Conservation (phyloP, 1,140 invertebrate species). For the Medauroidea extradentata region DNA sequence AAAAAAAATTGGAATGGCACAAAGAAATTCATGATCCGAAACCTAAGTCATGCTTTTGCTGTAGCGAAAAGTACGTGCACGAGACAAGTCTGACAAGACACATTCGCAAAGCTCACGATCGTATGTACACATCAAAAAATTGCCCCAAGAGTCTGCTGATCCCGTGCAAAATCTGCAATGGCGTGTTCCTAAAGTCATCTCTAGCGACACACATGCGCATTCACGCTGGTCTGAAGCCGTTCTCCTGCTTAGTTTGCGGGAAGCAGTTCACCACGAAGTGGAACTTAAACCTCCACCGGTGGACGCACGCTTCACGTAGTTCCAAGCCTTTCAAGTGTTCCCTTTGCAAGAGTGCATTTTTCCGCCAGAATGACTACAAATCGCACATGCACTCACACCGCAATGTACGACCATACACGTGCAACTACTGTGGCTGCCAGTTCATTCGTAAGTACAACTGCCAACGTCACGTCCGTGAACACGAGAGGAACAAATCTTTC, state of each 20-base stretch:
- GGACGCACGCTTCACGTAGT: conserved; percentile 79
- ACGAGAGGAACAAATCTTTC: conserved; percentile 83
- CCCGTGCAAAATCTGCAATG: conserved; percentile 73
- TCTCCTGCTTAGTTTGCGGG: conserved; percentile 74
- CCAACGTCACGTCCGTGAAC: conserved; percentile 83
- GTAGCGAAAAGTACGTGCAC: conserved; percentile 79
- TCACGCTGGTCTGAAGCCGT: conserved; percentile 68
- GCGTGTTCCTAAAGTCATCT: conserved; percentile 70
- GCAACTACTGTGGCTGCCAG: conserved; percentile 89
- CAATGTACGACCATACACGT: conserved; percentile 76
- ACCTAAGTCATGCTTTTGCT: conserved; percentile 77
- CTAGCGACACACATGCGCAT: conserved; percentile 75
- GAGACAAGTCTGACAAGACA: conserved; percentile 75
- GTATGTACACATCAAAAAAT: conserved; percentile 61
- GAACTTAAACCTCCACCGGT: conserved; percentile 82
- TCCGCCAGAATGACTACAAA: conserved; percentile 70
- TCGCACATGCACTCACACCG: conserved; percentile 81
- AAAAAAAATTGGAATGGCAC: conserved; percentile 78
- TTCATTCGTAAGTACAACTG: conserved; percentile 93
- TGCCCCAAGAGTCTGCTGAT: conserved; percentile 60
- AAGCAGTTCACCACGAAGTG: conserved; percentile 83
- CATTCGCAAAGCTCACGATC: conserved; percentile 74
- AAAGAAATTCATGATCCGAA: conserved; percentile 76
- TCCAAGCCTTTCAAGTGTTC: conserved; percentile 82
- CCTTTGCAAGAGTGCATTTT: conserved; percentile 76